Evolutionary conservation across 2,797 vertebrate genomes (phyloP).

Genomic region (Rhynchotus rufescens): DNA sequence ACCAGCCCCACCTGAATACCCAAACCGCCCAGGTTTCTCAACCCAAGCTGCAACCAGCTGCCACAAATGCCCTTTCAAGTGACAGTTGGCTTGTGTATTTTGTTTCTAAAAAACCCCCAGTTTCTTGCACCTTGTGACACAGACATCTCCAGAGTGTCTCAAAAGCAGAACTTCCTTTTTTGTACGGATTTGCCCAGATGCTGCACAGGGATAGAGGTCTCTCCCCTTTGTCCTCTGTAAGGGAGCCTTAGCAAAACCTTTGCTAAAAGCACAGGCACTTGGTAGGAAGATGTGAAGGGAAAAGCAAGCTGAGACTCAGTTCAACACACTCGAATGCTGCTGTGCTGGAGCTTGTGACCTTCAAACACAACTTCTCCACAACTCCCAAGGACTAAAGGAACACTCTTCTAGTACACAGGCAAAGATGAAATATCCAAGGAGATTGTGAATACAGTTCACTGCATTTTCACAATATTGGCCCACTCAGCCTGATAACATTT

Average conservation of each 20-base stretch:
- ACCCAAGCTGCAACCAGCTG: background rate
- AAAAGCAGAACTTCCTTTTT: background rate
- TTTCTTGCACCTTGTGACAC: background rate
- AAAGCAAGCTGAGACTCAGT: rapidly evolving
- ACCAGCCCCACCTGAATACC: background rate
- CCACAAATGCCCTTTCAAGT: background rate
- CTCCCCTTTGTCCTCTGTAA: background rate
- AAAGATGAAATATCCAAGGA: background rate
- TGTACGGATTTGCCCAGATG: background rate
- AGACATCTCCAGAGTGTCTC: background rate
- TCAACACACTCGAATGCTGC: background rate
- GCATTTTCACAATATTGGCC: background rate
- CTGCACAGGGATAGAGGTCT: background rate
- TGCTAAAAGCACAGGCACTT: background rate
- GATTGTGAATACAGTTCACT: background rate
- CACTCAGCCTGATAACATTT: background rate
- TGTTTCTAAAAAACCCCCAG: background rate
- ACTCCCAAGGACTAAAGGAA: background rate
- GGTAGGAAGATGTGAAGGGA: background rate
- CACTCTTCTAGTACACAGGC: background rate
- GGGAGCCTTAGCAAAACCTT: background rate
- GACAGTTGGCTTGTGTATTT: background rate
- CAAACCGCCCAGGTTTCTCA: background rate
- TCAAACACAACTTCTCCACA: background rate
- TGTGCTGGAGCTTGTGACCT: background rate